phyloP scores from a whole-genome alignment of 2,113 vertebrate species.

The Ceyx cyanopectus region DNA sequence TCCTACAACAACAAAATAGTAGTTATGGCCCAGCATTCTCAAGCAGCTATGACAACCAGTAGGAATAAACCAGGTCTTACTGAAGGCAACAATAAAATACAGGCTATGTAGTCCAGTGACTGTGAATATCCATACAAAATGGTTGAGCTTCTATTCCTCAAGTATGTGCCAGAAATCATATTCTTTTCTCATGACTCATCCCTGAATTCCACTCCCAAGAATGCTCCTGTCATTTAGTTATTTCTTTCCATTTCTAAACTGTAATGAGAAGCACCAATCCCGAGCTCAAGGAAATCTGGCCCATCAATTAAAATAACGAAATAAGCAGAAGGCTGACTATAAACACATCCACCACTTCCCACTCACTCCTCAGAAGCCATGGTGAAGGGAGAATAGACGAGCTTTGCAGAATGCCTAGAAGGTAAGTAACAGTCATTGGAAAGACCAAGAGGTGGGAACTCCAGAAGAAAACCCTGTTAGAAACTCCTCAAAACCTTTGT shows the following conservation, averaged over 20 bases:
- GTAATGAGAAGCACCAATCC: conserved; percentile 28
- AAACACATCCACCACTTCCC: conserved; percentile 41
- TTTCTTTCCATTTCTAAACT: conserved; percentile 40
- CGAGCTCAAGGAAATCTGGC: conserved; percentile 31
- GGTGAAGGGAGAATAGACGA: conserved; percentile 16
- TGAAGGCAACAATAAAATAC: conserved; percentile 21
- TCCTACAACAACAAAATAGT: conserved; percentile 57
- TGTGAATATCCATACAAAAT: conserved; percentile 21
- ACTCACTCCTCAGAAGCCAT: conserved; percentile 12
- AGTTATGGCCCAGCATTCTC: conserved; percentile 49
- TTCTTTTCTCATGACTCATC: conserved; percentile 43
- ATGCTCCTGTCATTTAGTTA: conserved; percentile 45
- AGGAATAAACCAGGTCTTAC: conserved; percentile 9
- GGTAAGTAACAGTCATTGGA: not conserved
- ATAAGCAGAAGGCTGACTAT: conserved; percentile 52
- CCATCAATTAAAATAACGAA: conserved; percentile 46
- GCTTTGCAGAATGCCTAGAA: conserved; percentile 27
- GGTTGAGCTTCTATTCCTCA: conserved; percentile 13
- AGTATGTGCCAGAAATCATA: conserved; percentile 34
- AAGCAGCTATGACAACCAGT: conserved; percentile 49
- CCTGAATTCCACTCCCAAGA: conserved; percentile 40
- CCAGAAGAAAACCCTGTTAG: not conserved
- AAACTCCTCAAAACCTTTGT: not conserved
- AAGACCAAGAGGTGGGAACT: not conserved
- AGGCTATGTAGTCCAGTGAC: not conserved